Evolutionary conservation across 2,113 vertebrate species (phyloP).

Genomic region (Charina bottae): DNA sequence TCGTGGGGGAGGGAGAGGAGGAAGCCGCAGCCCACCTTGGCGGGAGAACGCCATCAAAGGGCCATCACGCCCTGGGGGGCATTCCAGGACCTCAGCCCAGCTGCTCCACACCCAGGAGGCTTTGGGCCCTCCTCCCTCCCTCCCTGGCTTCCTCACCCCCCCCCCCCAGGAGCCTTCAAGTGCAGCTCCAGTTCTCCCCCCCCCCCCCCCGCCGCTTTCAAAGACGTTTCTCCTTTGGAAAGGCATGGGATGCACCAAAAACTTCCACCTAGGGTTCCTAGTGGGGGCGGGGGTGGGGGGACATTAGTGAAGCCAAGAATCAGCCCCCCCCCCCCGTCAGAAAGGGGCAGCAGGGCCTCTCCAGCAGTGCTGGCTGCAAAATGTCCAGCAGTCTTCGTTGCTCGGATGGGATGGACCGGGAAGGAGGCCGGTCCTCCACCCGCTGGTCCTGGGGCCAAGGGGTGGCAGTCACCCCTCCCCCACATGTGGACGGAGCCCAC

Average conservation of each 20-base stretch:
- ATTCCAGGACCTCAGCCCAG: background rate
- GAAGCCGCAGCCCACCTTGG: background rate
- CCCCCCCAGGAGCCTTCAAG: too few species aligned
- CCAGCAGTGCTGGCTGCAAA: background rate
- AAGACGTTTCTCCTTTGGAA: too few species aligned
- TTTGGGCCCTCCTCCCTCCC: background rate
- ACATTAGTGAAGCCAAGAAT: background rate
- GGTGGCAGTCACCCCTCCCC: too few species aligned
- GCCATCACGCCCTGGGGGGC: background rate
- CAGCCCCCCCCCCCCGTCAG: too few species aligned
- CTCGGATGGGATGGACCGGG: too few species aligned
- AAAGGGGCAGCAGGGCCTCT: background rate
- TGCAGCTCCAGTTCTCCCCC: background rate
- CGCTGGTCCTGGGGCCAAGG: too few species aligned
- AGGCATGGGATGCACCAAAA: too few species aligned
- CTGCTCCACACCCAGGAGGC: background rate
- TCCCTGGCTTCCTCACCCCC: background rate
- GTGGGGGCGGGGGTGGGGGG: background rate
- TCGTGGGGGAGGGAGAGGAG: background rate
- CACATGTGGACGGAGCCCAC: too few species aligned
- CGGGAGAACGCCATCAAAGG: background rate
- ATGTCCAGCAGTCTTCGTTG: too few species aligned
- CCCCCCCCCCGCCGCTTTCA: background rate
- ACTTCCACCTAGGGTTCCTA: background rate
- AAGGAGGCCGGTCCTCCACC: too few species aligned